Conservation (phyloP, 2,888 invertebrate genomes). For the Zhuqinia jingwanae region DNA sequence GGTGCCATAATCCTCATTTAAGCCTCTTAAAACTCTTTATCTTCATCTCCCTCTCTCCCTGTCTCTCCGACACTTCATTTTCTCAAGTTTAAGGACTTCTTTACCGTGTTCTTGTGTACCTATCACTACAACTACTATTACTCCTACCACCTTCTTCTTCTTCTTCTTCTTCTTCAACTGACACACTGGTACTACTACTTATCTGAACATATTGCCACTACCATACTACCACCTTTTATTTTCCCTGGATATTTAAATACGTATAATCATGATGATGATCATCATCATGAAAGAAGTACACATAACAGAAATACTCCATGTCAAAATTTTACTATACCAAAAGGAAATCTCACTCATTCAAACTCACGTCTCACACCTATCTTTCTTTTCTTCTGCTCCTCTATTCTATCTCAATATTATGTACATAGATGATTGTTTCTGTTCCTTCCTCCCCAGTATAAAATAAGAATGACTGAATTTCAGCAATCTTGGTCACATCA, state of each 20-base stretch:
- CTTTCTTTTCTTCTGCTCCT: background rate
- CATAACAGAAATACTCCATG: conserved; percentile 14
- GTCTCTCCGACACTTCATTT: conserved; percentile 58
- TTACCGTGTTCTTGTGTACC: no score
- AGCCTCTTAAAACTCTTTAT: conserved; percentile 77
- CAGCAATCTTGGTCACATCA: conserved; percentile 50
- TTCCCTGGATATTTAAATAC: conserved; percentile 40
- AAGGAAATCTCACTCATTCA: conserved; percentile 65
- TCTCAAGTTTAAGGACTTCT: conserved; percentile 67
- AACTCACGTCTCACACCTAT: conserved; percentile 35
- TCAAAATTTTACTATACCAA: conserved; percentile 11
- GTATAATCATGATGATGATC: background rate
- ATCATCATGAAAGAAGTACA: background rate
- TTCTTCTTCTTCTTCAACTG: background rate
- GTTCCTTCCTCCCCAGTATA: conserved; percentile 45
- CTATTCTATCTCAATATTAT: conserved; percentile 38
- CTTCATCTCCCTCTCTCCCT: conserved; percentile 59
- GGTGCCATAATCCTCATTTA: conserved; percentile 75
- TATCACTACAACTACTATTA: background rate
- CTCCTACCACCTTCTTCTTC: background rate
- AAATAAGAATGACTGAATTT: conserved; percentile 57
- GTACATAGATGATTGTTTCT: conserved; percentile 48
- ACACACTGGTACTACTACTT: no score
- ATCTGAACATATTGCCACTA: background rate
- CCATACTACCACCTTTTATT: conserved; percentile 36